phyloP scores from a whole-genome alignment of 2,888 invertebrate species.

The Apotomis betuletana region DNA sequence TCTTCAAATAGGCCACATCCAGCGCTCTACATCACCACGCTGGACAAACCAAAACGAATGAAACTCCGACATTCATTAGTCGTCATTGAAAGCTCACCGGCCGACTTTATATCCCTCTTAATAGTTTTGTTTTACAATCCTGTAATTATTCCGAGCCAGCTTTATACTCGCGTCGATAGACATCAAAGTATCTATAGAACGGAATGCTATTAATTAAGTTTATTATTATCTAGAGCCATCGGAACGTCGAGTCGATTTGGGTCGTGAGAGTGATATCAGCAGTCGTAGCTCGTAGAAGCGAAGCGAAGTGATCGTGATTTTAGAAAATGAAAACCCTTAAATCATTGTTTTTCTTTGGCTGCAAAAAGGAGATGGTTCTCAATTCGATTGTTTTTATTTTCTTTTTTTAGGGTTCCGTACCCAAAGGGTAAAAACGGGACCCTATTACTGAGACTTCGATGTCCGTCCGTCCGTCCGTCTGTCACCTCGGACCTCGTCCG shows the following conservation, averaged over 20 bases:
- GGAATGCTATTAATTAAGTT: conserved; percentile 43
- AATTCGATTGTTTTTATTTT: too few species aligned
- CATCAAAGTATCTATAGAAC: conserved; percentile 30
- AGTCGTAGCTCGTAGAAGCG: not conserved
- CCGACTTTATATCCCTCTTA: conserved; percentile 56
- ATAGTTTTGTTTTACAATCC: conserved; percentile 59
- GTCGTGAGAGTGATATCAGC: conserved; percentile 17
- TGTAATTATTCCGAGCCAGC: conserved; percentile 58
- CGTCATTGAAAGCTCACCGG: conserved; percentile 75
- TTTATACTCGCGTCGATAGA: conserved; percentile 42
- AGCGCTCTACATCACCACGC: conserved; percentile 37
- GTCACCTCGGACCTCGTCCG: too few species aligned
- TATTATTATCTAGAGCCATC: conserved; percentile 34
- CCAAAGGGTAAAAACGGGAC: too few species aligned
- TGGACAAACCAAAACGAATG: conserved; percentile 55
- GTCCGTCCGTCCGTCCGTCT: too few species aligned
- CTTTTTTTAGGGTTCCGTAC: too few species aligned
- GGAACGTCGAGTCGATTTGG: conserved; percentile 3
- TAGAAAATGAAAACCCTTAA: too few species aligned
- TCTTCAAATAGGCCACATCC: conserved; percentile 34
- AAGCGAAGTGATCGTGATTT: too few species aligned
- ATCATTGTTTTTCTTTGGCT: too few species aligned
- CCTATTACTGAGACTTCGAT: too few species aligned
- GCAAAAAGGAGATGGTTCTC: too few species aligned
- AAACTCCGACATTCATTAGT: conserved; percentile 72